These are phyloP conservation scores for Pandion haliaetus DNA, from an alignment of 2,113 vertebrate species.

Conservation along the genomic window DNA sequence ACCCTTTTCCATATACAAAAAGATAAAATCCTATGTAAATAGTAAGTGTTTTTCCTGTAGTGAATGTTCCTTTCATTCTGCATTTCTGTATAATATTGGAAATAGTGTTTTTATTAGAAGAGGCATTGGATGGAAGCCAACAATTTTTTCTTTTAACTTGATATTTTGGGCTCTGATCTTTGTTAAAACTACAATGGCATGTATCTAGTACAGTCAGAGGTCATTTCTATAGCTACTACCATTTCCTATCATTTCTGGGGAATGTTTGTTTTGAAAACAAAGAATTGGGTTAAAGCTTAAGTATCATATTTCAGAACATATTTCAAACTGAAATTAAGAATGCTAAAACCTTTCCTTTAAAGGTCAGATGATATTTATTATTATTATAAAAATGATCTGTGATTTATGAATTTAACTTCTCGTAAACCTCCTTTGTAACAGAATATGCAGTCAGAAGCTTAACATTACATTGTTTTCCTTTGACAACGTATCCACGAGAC, in stretches of 20 bases:
- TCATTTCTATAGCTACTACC: slow-evolving; percentile 80
- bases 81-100: slow-evolving; percentile 76
- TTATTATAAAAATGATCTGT: slow-evolving; percentile 90
- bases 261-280: slow-evolving; percentile 91
- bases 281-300: slow-evolving; percentile 84
- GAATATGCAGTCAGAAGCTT: slow-evolving; percentile 97
- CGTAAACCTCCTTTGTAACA: slow-evolving; percentile 94
- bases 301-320: slow-evolving; percentile 91
- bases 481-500: slow-evolving; percentile 97
- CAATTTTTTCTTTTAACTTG: slow-evolving; percentile 91
- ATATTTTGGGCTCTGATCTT: slow-evolving; percentile 84
- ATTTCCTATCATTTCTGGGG: slow-evolving; percentile 78
- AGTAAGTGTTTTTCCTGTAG: slow-evolving; percentile 75
- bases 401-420: slow-evolving; percentile 98
- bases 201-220: slow-evolving; percentile 84
- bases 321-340: slow-evolving; percentile 92
- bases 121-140: slow-evolving; percentile 89
- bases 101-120: slow-evolving; percentile 89
- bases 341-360: slow-evolving; percentile 89
- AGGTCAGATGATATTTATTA: slow-evolving; percentile 97
- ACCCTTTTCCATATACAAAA: slow-evolving; percentile 68
- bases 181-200: slow-evolving; percentile 90
- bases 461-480: slow-evolving; percentile 99
- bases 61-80: slow-evolving; percentile 76
- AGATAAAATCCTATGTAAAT: slow-evolving; percentile 78